Evolutionary conservation across 2,797 vertebrate species (phyloP).

Genomic region (Salmo trutta): DNA sequence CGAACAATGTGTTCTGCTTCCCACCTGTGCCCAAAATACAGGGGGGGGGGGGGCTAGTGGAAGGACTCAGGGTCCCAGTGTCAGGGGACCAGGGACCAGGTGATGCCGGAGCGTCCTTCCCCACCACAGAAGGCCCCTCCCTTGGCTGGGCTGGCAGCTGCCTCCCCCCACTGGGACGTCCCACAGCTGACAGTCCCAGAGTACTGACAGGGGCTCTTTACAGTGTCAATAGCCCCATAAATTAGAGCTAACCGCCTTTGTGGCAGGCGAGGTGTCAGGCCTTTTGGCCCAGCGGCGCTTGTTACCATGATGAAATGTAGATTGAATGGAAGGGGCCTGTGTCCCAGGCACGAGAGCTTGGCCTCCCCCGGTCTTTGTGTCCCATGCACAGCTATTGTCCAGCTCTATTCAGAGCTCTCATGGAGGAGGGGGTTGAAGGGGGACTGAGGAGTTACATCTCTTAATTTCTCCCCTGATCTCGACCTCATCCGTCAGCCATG

Average conservation of each 20-base stretch:
- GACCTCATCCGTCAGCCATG: constrained; percentile 75
- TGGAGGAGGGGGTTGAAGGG: constrained; percentile 58
- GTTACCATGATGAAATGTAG: constrained; percentile 83
- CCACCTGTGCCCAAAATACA: constrained; percentile 77
- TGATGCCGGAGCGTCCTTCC: constrained; percentile 59
- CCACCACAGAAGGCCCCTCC: constrained; percentile 67
- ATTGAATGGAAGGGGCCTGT: constrained; percentile 77
- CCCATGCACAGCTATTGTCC: constrained; percentile 75
- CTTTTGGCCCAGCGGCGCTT: constrained; percentile 78
- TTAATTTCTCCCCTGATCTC: constrained; percentile 76
- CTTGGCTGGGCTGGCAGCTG: constrained; percentile 78
- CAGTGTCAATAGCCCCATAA: constrained; percentile 83
- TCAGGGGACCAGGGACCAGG: constrained; percentile 75
- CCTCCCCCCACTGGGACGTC: constrained; percentile 78
- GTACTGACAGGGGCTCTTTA: constrained; percentile 78
- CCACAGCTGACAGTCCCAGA: constrained; percentile 79
- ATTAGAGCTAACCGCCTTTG: constrained; percentile 84
- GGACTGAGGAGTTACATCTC: constrained; percentile 77
- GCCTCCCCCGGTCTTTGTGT: constrained; percentile 75
- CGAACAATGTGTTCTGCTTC: constrained; percentile 80
- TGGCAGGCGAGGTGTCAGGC: constrained; percentile 76
- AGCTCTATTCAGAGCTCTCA: constrained; percentile 63
- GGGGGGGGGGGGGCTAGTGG: constrained; percentile 38
- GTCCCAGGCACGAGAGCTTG: constrained; percentile 75
- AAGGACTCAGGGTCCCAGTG: constrained; percentile 58